Base-by-base conservation (phyloP, 2,113 vertebrate species). In the Diphyllodes magnificus region DNA sequence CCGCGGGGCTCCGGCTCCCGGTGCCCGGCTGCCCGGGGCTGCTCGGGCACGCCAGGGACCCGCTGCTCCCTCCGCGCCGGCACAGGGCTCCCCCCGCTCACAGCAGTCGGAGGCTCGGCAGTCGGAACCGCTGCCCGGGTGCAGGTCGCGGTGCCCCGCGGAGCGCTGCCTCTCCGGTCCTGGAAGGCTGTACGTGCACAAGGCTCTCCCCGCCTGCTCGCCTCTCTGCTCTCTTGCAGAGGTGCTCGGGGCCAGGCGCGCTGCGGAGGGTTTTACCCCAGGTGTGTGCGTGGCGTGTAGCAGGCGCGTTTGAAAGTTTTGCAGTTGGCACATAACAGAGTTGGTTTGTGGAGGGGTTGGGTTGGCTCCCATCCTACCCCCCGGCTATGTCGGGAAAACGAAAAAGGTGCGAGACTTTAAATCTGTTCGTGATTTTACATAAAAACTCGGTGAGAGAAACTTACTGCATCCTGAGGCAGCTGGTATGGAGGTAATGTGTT, bases 11-110 rank as follows among this genome's bases (percentile, higher is more conserved):
- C 17, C 54, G 24, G 51, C 9, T 28, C n/a, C 51, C 33, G 22
- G 27, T 28, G 40, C 59, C 11, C 50, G 13, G 42, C 17, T 53
- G 4, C 35, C 31, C 75, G 70, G 37, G 50, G 25, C 20, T 25
- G 57, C 44, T 53, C 17, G 53, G 82, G 42, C 40, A 3, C n/a
- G 1, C 5, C 50, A 13, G 3, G 77, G 37, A 13, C 13, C 31
- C 15, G 37, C 66, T 25, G 54, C 54, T 88, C 23, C 9, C 23
- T 49, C 22, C 75, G 3, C n/a, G 1, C 27, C 1, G 24, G 42
- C 37, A 0, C 70, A 0, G 45, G 47, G 70, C 50, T 82, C 3
- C 19, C 35, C 59, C 45, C 31, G 0, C 1, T 5, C 1, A 0
- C 72, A 2, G 16, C n/a, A 4, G 1, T 2, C 14, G 25, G 54